Evolutionary conservation across 23 tunicate species (phyloP).

Genomic region (Halocynthia aurantium): DNA sequence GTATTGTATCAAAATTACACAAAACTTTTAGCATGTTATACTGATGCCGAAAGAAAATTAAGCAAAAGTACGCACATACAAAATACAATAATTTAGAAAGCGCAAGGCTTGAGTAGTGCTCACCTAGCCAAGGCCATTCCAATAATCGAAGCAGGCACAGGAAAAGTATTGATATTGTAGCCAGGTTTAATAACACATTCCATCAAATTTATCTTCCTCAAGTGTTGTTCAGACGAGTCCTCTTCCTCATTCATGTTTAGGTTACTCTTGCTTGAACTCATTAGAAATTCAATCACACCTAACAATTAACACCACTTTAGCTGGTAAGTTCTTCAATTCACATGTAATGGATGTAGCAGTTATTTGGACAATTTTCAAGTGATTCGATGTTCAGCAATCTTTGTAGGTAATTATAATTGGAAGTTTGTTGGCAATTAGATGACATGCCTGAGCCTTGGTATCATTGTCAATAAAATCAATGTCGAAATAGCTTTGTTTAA

Average conservation of each 20-base stretch:
- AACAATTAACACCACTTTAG: not conserved
- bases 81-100: not conserved
- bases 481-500: too few relatives aligned
- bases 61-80: too few relatives aligned
- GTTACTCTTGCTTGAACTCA: conserved; percentile 8
- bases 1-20: too few relatives aligned
- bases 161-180: conserved; percentile 63
- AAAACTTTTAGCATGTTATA: too few relatives aligned
- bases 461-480: too few relatives aligned
- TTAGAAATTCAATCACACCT: not conserved
- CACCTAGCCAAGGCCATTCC: conserved; percentile 92
- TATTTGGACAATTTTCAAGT: too few relatives aligned
- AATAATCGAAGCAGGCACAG: conserved; percentile 84
- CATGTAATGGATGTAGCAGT: not conserved
- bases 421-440: too few relatives aligned
- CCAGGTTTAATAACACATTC: conserved; percentile 66
- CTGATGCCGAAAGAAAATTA: too few relatives aligned
- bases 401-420: too few relatives aligned
- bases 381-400: too few relatives aligned
- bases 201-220: not conserved
- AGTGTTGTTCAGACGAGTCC: not conserved
- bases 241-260: conserved; percentile 3
- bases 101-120: not conserved
- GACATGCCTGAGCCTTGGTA: too few relatives aligned
- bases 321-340: not conserved